Base-by-base conservation (phyloP, 1,140 invertebrate genomes). In the Gryllus bimaculatus region DNA sequence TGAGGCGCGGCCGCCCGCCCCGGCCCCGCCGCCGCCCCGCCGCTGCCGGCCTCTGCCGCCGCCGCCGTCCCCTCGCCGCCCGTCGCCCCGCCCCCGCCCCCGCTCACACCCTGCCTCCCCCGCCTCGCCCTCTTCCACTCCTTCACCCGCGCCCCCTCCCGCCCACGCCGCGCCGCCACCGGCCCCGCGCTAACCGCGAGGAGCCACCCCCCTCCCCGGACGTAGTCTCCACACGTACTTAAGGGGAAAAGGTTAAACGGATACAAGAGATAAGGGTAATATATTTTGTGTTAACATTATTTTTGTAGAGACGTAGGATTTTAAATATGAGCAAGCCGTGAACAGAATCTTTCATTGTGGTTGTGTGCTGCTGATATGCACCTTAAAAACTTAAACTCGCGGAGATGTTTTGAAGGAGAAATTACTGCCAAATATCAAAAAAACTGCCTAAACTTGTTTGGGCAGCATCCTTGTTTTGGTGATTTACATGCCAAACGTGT, bases 241-340 rank as follows among this genome's bases (percentile, higher is more conserved):
- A 78, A 78, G 48, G 26, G 13, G 15, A 66, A 73, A 73, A 73
- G 15, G 13, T 76, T 15, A 18, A 18, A 26, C 39, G 66, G 20
- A 13, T 21, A 74, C 21, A 21, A 39, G 39, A 66, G 74, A 74
- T 74, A 48, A 74, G 21, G 73, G 26, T 75, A 79, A 49, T 79
- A 79, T 79, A 79, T 79, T 79, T 79, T 79, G 66, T 75, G 74
- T 79, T 75, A 74, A 48, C 73, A 66, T 75, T 79, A 79, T 79
- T 79, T 79, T 79, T 79, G 78, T 79, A 79, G 78, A 75, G 73
- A 79, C 75, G 47, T 79, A 79, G 74, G 21, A 39, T 79, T 20
- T 73, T 74, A 47, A 74, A 66, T 74, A 74, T n/a, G 66, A 21
- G 26, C 13, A 8, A 21, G n/a, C 13, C 18, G 13, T 48, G 21